Percentiles rank a stretch among this genome's conserved stretches.
Evolutionary conservation across 2,888 invertebrate species (phyloP).

Genomic region (Cephus spinipes): DNA sequence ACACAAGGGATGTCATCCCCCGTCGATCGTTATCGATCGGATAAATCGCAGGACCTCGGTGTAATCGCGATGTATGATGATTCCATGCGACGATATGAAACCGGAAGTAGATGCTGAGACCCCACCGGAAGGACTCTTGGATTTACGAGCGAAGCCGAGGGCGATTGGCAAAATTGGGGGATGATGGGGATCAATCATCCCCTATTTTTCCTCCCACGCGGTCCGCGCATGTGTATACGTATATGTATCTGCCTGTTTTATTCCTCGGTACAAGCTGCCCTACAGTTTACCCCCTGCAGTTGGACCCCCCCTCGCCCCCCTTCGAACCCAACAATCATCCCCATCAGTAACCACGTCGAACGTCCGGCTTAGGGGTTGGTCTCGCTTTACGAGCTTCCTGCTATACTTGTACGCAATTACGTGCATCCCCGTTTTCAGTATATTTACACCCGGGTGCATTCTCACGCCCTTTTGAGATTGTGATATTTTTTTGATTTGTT

Average conservation of each 20-base stretch:
- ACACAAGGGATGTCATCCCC: neutral
- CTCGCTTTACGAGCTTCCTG: neutral
- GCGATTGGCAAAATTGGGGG: neutral
- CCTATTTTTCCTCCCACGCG: neutral
- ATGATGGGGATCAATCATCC: neutral
- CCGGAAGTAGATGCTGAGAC: neutral
- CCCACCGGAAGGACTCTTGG: neutral
- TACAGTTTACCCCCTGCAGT: neutral
- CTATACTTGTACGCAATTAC: neutral
- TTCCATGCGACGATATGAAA: neutral
- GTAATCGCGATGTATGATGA: neutral
- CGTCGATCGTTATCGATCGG: neutral
- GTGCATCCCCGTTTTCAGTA: neutral
- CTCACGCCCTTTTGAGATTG: neutral
- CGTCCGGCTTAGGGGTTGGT: neutral
- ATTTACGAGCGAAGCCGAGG: neutral
- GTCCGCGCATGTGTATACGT: neutral
- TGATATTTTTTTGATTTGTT: too few relatives aligned
- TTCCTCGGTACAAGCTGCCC: neutral
- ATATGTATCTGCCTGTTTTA: neutral
- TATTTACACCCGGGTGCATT: neutral
- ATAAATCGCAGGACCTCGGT: neutral
- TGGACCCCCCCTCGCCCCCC: neutral
- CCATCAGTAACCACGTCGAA: neutral
- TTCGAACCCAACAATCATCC: neutral